A percentile compares a stretch with the other conserved stretches of the same genome.
phyloP scores from a whole-genome alignment of 2,113 vertebrate genomes.

The Hydrolagus affinis region DNA sequence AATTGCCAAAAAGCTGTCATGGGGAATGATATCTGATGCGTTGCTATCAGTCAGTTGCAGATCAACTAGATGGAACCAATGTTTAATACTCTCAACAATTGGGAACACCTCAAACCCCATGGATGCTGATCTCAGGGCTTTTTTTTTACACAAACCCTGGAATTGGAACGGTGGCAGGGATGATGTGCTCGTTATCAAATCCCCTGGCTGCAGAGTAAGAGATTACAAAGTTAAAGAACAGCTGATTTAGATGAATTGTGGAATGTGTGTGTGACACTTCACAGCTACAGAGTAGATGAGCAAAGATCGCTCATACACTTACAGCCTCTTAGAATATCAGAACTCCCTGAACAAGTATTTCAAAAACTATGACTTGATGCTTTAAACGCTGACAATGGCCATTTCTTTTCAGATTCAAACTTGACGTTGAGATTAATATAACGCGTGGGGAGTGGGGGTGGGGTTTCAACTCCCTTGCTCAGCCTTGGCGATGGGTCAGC shows the following conservation, averaged over 20 bases:
- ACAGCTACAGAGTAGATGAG: slow-evolving; percentile 16
- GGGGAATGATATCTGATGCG: not conserved
- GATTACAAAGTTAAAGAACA: not conserved
- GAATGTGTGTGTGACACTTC: not conserved
- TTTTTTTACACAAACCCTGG: not conserved
- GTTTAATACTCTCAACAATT: not conserved
- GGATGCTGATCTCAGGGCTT: not conserved
- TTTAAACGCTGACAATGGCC: not conserved
- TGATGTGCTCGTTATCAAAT: not conserved
- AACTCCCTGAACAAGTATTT: not conserved
- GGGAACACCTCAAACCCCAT: slow-evolving; percentile 8
- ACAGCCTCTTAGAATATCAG: not conserved
- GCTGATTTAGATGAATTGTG: slow-evolving; percentile 20
- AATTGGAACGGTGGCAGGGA: not conserved
- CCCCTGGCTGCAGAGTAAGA: not conserved
- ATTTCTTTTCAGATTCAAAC: not conserved
- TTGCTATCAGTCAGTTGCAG: not conserved
- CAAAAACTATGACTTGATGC: not conserved
- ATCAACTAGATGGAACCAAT: not conserved
- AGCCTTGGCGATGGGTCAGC: not conserved
- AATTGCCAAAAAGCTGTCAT: not conserved
- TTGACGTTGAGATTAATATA: no score
- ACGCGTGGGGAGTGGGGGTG: no score
- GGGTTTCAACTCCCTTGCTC: not conserved
- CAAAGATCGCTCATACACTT: slow-evolving; percentile 11